Base-by-base conservation (phyloP, 2,113 vertebrate species). In the Tylochromis polylepis region DNA sequence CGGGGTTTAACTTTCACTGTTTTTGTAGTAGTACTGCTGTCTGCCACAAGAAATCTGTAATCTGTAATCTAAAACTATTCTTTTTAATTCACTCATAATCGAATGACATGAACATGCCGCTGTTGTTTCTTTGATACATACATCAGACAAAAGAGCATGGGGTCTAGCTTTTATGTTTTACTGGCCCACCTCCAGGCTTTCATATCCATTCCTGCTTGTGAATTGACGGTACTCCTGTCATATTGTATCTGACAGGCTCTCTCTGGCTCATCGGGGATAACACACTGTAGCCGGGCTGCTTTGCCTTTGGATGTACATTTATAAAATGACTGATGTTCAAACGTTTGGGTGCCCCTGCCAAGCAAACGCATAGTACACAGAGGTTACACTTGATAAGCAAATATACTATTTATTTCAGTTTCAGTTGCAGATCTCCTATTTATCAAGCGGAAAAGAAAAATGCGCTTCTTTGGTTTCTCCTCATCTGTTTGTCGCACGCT, bases 401-500 rank as follows among this genome's bases (percentile, higher is more conserved):
- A 89, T 84, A 85, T 55, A 86, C 53, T 79, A 75, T 88, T 83
- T 82, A 85, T 67, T 87, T 83, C 51, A 5, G 49, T 87, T 90
- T 86, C 77, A 88, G 92, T 87, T 86, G 59, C 87, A 85, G 59
- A 41, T 90, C 41, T 83, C 82, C 81, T 85, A 88, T 93, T 94
- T 62, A 88, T 94, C 90, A 91, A 87, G 51, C n/a, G 1, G 27
- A 34, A 82, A 82, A 86, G 90, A 93, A 80, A 85, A 93, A 93
- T 91, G 81, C 20, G 27, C 87, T 87, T 20, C 62, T 79, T 75
- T 78, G 86, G 77, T 80, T 93, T 87, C 59, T 38, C 46, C 81
- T 91, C 90, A 92, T 94, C 87, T 87, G 88, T 94, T 91, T 93
- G 88, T 83, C 87, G 4, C 80, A 81, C 79, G 79, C 89, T 22